Evolutionary conservation across 2,797 vertebrate species (phyloP).

Genomic region (Sebastes elongatus): DNA sequence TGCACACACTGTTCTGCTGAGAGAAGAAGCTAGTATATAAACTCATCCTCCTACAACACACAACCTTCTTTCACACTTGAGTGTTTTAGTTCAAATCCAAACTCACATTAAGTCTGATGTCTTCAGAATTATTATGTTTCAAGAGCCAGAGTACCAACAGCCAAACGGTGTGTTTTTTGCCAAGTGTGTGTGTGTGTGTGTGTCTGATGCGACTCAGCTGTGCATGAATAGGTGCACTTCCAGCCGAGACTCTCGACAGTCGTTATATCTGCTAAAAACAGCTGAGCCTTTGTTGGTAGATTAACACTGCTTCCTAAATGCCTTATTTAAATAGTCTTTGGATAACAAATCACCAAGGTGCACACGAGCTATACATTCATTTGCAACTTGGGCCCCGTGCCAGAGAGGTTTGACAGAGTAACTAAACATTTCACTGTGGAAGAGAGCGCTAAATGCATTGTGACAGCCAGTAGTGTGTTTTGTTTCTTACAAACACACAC

Average conservation of each 20-base stretch:
- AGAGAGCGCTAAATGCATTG: constrained; percentile 66
- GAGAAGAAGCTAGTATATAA: constrained; percentile 1
- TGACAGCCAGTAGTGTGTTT: constrained; percentile 72
- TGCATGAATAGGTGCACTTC: constrained; percentile 30
- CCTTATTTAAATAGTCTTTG: constrained; percentile 59
- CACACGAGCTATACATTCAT: constrained; percentile 66
- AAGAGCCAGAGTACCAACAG: constrained; percentile 31
- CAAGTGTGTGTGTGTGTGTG: constrained; percentile 17
- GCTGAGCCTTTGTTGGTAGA: constrained; percentile 46
- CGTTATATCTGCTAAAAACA: constrained; percentile 43
- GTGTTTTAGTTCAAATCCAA: constrained; percentile 24
- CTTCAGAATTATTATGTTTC: constrained; percentile 54
- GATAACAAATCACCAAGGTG: constrained; percentile 63
- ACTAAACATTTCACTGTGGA: constrained; percentile 70
- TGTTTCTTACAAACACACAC: constrained; percentile 56
- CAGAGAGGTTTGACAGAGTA: constrained; percentile 71
- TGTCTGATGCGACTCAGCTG: constrained; percentile 51
- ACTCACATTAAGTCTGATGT: constrained; percentile 39
- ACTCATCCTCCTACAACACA: constrained; percentile 32
- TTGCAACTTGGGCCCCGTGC: constrained; percentile 54
- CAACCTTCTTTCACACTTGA: constrained; percentile 17
- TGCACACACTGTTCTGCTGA: constrained; percentile 8
- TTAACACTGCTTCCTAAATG: constrained; percentile 52
- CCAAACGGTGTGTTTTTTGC: constrained; percentile 27
- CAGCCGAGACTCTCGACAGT: constrained; percentile 43